Evolutionary conservation across 2,113 vertebrate species (phyloP).

Genomic region (Anolis carolinensis): DNA sequence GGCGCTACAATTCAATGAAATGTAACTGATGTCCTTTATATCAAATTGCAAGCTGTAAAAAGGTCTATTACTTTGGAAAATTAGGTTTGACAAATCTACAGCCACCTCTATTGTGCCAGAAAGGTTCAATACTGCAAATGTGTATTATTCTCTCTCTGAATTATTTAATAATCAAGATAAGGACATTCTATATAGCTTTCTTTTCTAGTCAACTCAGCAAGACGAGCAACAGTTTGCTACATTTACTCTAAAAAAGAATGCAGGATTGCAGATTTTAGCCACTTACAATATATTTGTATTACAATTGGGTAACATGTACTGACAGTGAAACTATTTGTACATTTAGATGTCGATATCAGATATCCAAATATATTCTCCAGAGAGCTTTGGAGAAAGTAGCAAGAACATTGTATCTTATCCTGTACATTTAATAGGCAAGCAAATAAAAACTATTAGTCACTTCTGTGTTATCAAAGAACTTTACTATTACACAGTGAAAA

Average conservation of each 20-base stretch:
- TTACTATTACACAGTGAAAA: not conserved
- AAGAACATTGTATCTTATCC: not conserved
- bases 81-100: not conserved
- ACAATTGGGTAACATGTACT: not conserved
- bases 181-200: not conserved
- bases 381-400: not conserved
- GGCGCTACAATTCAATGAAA: not conserved
- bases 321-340: not conserved
- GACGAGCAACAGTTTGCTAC: too few species aligned
- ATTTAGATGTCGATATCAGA: not conserved
- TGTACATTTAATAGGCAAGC: too few species aligned
- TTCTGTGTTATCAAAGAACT: not conserved
- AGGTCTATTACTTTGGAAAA: not conserved
- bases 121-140: not conserved
- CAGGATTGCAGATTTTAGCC: too few species aligned
- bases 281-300: not conserved
- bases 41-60: not conserved
- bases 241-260: not conserved
- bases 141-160: not conserved
- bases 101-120: not conserved
- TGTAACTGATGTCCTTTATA: not conserved
- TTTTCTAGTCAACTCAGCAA: not conserved
- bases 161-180: slow-evolving; percentile 7
- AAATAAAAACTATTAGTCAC: not conserved
- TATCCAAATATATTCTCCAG: not conserved